phyloP scores from a whole-genome alignment of 2,888 invertebrate genomes.

The Eudemis profundana region DNA sequence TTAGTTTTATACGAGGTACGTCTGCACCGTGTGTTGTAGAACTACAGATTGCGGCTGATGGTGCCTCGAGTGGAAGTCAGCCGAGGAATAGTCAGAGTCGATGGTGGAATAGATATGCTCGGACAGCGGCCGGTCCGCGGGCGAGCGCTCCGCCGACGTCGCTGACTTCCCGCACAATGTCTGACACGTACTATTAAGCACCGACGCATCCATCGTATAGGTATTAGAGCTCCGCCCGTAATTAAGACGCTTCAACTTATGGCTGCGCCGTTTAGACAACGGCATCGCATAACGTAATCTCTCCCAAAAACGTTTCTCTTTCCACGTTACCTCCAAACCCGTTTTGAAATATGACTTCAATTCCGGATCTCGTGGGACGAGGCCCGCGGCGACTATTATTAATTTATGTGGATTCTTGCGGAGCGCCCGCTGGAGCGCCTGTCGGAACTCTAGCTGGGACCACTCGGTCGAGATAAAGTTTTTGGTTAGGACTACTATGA shows the following conservation, averaged over 20 bases:
- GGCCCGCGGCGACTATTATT: constrained; percentile 92
- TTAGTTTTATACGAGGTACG: constrained; percentile 67
- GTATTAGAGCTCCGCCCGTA: constrained; percentile 94
- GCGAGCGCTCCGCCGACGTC: constrained; percentile 84
- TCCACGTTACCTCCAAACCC: constrained; percentile 94
- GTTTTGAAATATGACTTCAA: constrained; percentile 95
- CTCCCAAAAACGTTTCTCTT: constrained; percentile 97
- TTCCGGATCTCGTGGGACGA: constrained; percentile 94
- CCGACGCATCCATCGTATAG: constrained; percentile 90
- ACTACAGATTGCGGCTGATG: constrained; percentile 78
- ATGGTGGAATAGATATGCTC: constrained; percentile 96
- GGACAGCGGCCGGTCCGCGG: constrained; percentile 90
- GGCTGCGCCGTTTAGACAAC: constrained; percentile 88
- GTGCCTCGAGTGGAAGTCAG: constrained; percentile 74
- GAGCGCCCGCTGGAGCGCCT: constrained; percentile 94
- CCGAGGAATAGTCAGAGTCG: constrained; percentile 94
- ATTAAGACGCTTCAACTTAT: constrained; percentile 85
- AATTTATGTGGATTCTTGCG: constrained; percentile 93
- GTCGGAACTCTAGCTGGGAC: constrained; percentile 95
- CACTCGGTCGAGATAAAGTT: constrained; percentile 97
- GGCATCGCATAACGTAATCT: constrained; percentile 96
- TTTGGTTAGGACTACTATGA: constrained; percentile 94
- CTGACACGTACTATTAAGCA: constrained; percentile 86
- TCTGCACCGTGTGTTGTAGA: constrained; percentile 81
- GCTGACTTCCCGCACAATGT: constrained; percentile 85